Evolutionary conservation across 2,888 invertebrate genomes (phyloP).

Genomic region (Pandemis corylana): DNA sequence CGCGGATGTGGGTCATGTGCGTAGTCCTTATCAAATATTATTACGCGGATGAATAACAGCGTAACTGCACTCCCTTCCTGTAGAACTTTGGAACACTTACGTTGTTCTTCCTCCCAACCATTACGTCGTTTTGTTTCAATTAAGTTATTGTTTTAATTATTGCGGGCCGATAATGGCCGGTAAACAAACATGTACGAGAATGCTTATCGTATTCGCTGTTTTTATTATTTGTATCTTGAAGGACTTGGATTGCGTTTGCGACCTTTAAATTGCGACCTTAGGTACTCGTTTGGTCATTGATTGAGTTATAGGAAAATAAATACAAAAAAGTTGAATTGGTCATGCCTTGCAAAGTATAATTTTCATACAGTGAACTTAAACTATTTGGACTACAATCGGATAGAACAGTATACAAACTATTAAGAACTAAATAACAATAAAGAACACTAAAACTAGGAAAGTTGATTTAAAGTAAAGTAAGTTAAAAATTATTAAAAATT

Average conservation of each 20-base stretch:
- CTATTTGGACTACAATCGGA: too few species aligned
- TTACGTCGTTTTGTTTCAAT: conserved; percentile 12
- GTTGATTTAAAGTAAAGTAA: too few species aligned
- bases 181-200: conserved; percentile 23
- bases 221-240: conserved; percentile 32
- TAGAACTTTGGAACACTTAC: neutral
- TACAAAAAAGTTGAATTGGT: neutral
- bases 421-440: too few species aligned
- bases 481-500: too few species aligned
- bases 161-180: conserved; percentile 21
- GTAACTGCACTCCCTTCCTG: neutral
- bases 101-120: neutral
- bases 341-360: too few species aligned
- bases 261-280: conserved; percentile 29
- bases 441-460: too few species aligned
- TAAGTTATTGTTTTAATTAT: conserved; percentile 35
- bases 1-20: conserved; percentile 34
- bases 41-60: neutral
- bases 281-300: neutral
- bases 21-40: conserved; percentile 18
- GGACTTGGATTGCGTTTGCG: conserved; percentile 18
- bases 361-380: too few species aligned
- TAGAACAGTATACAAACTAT: too few species aligned
- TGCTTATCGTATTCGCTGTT: conserved; percentile 38
- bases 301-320: neutral